These are phyloP conservation scores for Xiphophorus maculatus DNA, from an alignment of 2,113 vertebrate genomes.

Conservation along the genomic window DNA sequence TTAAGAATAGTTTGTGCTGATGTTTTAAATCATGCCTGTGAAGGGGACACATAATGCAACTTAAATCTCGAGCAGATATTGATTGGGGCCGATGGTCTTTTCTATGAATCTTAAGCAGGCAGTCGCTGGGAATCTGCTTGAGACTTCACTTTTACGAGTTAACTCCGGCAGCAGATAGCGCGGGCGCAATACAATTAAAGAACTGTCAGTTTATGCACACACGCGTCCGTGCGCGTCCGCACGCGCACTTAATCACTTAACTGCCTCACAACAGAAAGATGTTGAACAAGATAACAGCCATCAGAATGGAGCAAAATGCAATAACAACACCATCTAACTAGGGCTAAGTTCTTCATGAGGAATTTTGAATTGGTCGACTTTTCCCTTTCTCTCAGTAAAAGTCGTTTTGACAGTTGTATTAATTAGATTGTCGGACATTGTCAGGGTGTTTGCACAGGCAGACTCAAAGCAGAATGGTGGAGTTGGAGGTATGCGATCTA, in stretches of 20 bases:
- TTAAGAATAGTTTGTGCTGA: slow-evolving; percentile 99
- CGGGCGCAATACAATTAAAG: slow-evolving; percentile 76
- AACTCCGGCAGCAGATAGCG: slow-evolving; percentile 72
- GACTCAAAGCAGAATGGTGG: slow-evolving; percentile 44
- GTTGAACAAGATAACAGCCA: slow-evolving; percentile 35
- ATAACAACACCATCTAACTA: slow-evolving; percentile 2
- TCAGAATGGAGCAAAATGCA: slow-evolving; percentile 48
- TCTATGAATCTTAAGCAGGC: slow-evolving; percentile 86
- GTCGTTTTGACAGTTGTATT: slow-evolving; percentile 51
- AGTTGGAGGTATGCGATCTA: slow-evolving; percentile 61
- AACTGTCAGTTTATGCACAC: slow-evolving; percentile 64
- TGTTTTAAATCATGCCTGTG: slow-evolving; percentile 95
- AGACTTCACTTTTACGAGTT: slow-evolving; percentile 82
- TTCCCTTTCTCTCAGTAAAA: slow-evolving; percentile 5
- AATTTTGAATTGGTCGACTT: slow-evolving; percentile 7
- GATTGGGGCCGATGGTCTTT: slow-evolving; percentile 83
- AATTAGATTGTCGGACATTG: slow-evolving; percentile 52
- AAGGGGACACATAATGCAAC: slow-evolving; percentile 84
- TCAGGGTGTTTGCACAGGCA: slow-evolving; percentile 47
- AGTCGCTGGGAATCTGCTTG: slow-evolving; percentile 79
- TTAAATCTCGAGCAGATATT: slow-evolving; percentile 86
- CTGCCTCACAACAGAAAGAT: slow-evolving; percentile 55
- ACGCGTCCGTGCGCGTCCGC: slow-evolving; percentile 9
- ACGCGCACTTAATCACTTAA: slow-evolving; percentile 57
- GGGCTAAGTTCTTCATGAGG: slow-evolving; percentile 15